Percentiles rank a stretch among this genome's conserved stretches.
These are phyloP conservation scores for Marmota flaviventris DNA, from an alignment of 2,113 vertebrate species.

Conservation along the genomic window DNA sequence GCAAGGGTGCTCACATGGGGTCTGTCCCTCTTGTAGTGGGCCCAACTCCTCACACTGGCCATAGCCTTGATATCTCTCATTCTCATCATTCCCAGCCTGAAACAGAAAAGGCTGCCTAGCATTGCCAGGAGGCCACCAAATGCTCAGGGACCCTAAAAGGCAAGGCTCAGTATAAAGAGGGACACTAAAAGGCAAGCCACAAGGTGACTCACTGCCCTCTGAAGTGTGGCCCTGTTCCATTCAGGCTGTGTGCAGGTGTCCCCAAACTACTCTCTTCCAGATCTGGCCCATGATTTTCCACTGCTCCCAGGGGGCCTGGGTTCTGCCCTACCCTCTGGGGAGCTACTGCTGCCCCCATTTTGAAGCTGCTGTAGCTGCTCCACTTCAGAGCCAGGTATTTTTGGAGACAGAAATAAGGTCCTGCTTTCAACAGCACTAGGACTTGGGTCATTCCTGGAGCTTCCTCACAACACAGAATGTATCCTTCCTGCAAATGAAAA, in stretches of 20 bases:
- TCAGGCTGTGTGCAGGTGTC: fast-evolving
- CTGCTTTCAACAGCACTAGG: background rate
- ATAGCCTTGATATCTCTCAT: too few species aligned
- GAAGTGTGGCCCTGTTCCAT: background rate
- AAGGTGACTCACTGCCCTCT: background rate
- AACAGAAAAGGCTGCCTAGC: background rate
- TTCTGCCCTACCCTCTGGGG: background rate
- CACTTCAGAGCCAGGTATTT: slow-evolving; percentile 47
- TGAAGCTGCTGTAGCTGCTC: background rate
- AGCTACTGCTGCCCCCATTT: background rate
- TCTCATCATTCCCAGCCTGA: background rate
- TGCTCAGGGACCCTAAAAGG: background rate
- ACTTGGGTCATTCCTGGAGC: background rate
- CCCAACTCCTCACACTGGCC: background rate
- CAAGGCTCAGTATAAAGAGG: background rate
- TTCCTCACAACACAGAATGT: background rate
- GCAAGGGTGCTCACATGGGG: fast-evolving
- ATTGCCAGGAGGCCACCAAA: background rate
- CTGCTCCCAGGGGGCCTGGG: background rate
- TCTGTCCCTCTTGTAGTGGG: background rate
- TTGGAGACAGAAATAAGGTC: slow-evolving; percentile 45
- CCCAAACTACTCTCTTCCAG: background rate
- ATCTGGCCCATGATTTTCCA: background rate
- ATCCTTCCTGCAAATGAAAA: background rate
- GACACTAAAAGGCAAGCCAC: background rate